phyloP scores from a whole-genome alignment of 2,113 vertebrate species.

The Phasianus colchicus region DNA sequence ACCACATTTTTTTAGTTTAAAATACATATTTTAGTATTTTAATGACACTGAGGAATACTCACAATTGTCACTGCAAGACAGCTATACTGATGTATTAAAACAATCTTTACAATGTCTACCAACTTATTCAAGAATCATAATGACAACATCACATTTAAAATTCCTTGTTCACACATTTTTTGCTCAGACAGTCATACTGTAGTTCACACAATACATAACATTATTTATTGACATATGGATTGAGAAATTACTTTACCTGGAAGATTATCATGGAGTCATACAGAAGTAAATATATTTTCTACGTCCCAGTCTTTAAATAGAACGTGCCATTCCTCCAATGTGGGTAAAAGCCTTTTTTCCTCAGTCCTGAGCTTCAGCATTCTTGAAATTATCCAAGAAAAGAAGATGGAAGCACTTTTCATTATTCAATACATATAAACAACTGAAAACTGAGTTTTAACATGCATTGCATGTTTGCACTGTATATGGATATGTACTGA shows the following conservation, averaged over 20 bases:
- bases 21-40: not conserved
- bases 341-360: not conserved
- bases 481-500: not conserved
- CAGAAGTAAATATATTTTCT: constrained; percentile 59
- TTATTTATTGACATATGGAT: constrained; percentile 81
- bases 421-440: not conserved
- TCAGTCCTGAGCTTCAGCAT: not conserved
- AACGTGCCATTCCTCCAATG: not conserved
- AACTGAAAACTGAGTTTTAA: not conserved
- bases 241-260: constrained; percentile 83
- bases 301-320: not conserved
- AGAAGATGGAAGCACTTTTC: not conserved
- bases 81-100: not conserved
- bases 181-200: constrained; percentile 63
- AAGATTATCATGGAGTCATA: constrained; percentile 79
- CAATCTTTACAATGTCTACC: not conserved
- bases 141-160: not conserved
- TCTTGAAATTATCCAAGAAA: not conserved
- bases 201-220: constrained; percentile 83
- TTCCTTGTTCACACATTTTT: not conserved
- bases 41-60: not conserved
- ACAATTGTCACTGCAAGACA: not conserved
- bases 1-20: not conserved
- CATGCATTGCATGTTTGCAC: not conserved
- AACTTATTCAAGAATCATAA: not conserved